Evolutionary conservation across 2,113 vertebrate species (phyloP).

Genomic region (Globicephala melas): DNA sequence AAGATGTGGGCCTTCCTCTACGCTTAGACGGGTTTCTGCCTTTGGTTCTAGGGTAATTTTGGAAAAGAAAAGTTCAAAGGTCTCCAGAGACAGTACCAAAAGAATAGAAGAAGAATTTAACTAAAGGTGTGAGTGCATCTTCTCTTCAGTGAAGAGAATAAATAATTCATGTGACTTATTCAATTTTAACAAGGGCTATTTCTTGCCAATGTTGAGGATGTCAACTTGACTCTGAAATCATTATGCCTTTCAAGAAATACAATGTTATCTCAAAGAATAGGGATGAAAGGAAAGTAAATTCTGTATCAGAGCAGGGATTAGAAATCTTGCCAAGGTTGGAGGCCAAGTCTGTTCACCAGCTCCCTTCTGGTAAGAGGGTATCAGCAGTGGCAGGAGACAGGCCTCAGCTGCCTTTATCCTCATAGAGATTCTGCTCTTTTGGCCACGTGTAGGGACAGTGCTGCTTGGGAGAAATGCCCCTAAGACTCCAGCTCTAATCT

Average conservation of each 20-base stretch:
- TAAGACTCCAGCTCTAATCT: not conserved
- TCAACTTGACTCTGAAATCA: slow-evolving; percentile 31
- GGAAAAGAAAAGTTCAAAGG: not conserved
- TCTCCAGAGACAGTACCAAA: not conserved
- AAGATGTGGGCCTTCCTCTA: not conserved
- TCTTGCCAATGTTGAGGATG: not conserved
- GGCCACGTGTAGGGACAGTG: not conserved
- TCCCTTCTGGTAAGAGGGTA: not conserved
- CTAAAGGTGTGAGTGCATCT: not conserved
- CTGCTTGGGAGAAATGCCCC: not conserved
- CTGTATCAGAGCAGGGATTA: not conserved
- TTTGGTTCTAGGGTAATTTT: not conserved
- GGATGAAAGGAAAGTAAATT: not conserved
- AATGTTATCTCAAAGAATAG: not conserved
- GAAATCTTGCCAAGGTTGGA: not conserved
- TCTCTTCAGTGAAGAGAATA: not conserved
- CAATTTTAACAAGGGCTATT: not conserved
- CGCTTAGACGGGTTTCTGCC: not conserved
- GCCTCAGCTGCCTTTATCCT: not conserved
- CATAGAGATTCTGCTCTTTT: not conserved
- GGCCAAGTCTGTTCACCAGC: not conserved
- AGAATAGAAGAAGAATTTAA: not conserved
- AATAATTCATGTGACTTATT: not conserved
- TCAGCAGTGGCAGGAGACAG: not conserved
- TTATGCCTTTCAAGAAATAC: not conserved